phyloP scores from a whole-genome alignment of 2,888 invertebrate species.

The Watsonalla binaria region DNA sequence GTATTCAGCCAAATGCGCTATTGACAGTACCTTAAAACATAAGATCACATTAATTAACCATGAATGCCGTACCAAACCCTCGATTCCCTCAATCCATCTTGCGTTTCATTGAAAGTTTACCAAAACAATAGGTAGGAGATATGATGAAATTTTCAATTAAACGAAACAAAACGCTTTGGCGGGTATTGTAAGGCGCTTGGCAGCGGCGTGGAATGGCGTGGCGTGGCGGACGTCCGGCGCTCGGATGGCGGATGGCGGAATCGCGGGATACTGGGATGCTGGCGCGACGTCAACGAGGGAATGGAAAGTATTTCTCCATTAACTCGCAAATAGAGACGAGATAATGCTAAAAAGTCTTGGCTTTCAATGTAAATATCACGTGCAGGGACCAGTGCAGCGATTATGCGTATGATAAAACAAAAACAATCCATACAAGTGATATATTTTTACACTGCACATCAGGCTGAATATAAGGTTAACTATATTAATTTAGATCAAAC shows the following conservation, averaged over 20 bases:
- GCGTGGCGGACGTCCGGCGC: slow-evolving; percentile 56
- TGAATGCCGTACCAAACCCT: neutral
- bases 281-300: slow-evolving; percentile 26
- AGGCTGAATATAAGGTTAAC: no score
- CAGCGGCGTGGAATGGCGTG: slow-evolving; percentile 38
- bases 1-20: no score
- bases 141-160: slow-evolving; percentile 71
- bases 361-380: neutral
- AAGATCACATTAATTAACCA: neutral
- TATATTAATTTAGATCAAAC: no score
- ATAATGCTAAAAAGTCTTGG: neutral
- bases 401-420: no score
- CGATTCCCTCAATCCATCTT: neutral
- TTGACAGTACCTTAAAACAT: no score
- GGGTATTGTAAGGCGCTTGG: slow-evolving; percentile 52
- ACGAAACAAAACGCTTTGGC: slow-evolving; percentile 59
- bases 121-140: slow-evolving; percentile 52
- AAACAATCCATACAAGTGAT: no score
- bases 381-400: no score
- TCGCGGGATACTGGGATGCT: slow-evolving; percentile 27
- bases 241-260: slow-evolving; percentile 33
- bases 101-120: slow-evolving; percentile 20
- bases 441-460: no score
- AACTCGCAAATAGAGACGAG: neutral
- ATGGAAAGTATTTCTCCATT: slow-evolving; percentile 8